Conservation (phyloP, 2,797 vertebrate genomes). For the Fistularia commersonii region DNA sequence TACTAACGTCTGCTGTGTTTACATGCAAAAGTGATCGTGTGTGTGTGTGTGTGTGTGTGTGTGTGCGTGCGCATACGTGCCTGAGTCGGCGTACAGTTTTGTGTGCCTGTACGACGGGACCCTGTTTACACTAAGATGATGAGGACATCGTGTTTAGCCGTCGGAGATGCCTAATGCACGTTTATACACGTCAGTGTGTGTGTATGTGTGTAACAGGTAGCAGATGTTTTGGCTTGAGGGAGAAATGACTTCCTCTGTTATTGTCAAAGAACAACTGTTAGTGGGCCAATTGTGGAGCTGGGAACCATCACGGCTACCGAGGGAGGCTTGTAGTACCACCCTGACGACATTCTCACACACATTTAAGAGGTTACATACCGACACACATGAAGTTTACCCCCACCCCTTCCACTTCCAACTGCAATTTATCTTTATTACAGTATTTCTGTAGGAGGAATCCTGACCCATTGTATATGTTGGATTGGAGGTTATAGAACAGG, state of each 20-base stretch:
- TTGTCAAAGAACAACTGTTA: constrained; percentile 55
- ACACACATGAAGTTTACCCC: background rate
- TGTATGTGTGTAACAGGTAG: constrained; percentile 41
- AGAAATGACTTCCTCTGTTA: constrained; percentile 66
- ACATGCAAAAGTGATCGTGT: too few species aligned
- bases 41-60: too few species aligned
- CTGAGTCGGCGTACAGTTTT: too few species aligned
- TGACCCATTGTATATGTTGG: too few species aligned
- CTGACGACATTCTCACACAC: constrained; percentile 27
- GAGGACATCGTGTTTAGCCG: constrained; percentile 37
- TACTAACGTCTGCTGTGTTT: too few species aligned
- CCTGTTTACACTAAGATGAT: constrained; percentile 33
- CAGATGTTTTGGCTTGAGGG: constrained; percentile 56
- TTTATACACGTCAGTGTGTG: constrained; percentile 25
- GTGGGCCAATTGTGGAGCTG: constrained; percentile 42
- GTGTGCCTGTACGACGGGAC: too few species aligned
- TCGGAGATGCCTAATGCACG: constrained; percentile 28
- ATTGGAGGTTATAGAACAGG: too few species aligned
- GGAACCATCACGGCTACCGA: constrained; percentile 47
- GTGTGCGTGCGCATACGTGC: too few species aligned
- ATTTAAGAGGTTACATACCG: constrained; percentile 1
- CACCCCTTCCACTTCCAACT: too few species aligned
- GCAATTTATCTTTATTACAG: too few species aligned
- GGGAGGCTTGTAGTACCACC: constrained; percentile 28
- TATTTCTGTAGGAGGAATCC: too few species aligned